phyloP scores from a whole-genome alignment of 1,140 invertebrate genomes.

The Hesperophylax magnus region DNA sequence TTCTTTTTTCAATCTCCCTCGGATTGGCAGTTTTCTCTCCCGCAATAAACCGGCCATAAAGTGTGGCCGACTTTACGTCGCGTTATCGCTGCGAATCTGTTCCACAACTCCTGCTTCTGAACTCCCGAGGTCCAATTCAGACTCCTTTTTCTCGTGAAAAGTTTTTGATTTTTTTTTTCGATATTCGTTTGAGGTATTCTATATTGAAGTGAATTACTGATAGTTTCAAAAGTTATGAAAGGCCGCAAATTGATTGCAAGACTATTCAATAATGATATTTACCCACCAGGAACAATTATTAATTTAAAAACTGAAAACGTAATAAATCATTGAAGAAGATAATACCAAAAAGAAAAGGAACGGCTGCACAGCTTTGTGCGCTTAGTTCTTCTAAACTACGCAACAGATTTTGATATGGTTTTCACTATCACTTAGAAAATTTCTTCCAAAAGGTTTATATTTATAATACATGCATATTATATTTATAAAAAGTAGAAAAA shows the following conservation, averaged over 20 bases:
- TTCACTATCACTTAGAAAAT: no score
- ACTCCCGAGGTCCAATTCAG: background rate
- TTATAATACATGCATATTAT: no score
- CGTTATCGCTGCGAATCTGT: slow-evolving; percentile 3
- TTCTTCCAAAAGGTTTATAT: no score
- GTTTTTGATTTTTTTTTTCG: background rate
- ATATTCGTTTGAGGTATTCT: background rate
- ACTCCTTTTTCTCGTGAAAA: background rate
- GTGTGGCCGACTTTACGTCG: background rate
- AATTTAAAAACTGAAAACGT: no score
- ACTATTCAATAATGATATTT: background rate
- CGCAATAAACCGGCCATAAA: slow-evolving; percentile 21
- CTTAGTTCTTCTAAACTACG: no score
- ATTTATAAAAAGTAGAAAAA: no score
- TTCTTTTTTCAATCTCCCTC: slow-evolving; percentile 20
- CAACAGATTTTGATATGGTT: no score
- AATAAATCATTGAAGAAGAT: no score
- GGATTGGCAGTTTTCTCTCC: background rate
- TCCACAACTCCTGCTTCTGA: background rate
- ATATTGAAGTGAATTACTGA: background rate
- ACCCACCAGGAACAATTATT: no score
- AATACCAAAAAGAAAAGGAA: no score
- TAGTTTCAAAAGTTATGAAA: background rate
- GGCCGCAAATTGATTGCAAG: background rate
- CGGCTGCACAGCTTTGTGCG: no score